Base-by-base conservation (phyloP, 2,113 vertebrate genomes). In the Heterotis niloticus region DNA sequence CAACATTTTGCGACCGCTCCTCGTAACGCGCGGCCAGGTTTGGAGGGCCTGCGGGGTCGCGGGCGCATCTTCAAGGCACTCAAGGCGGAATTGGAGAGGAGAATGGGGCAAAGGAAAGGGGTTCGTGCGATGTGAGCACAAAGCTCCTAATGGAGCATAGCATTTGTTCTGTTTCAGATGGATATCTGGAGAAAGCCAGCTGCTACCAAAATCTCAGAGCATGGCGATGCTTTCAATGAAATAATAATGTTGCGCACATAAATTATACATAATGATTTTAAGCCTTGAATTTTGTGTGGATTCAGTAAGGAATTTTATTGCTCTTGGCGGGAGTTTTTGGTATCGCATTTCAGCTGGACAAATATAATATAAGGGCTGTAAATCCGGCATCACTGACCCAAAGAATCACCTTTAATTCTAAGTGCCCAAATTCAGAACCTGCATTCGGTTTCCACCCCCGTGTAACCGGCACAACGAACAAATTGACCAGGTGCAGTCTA, bases 191-290 rank as follows among this genome's bases (percentile, higher is more conserved):
- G 59, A 70, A 59, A 79, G 65, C 18, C 77, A 79, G 77, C 64
- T 78, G 76, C 57, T n/a, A 28, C 66, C 28, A 62, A 82, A 76
- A 80, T 83, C 79, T 78, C 56, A 59, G 68, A 81, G 78, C 74
- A 83, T 81, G 84, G 83, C 81, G 79, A 75, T 71, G 57, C 76
- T 18, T 62, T 65, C 81, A 80, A 80, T 79, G 65, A 78, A 78
- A 81, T 80, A 81, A 81, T 80, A 81, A 82, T 80, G 69, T 79
- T 11, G 20, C 68, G 66, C 78, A 80, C 79, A 83, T 79, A 78
- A 83, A 83, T 84, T 65, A 78, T 84, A 79, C 60, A 81, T 85
- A 85, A 83, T 82, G 80, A 85, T 76, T 79, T 68, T 80, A 44
- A 67, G 14, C 69, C 34, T 26, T 60, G 69, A 17, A 72, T 67